Conservation (phyloP, 2,888 invertebrate species). For the Microchrysa polita region DNA sequence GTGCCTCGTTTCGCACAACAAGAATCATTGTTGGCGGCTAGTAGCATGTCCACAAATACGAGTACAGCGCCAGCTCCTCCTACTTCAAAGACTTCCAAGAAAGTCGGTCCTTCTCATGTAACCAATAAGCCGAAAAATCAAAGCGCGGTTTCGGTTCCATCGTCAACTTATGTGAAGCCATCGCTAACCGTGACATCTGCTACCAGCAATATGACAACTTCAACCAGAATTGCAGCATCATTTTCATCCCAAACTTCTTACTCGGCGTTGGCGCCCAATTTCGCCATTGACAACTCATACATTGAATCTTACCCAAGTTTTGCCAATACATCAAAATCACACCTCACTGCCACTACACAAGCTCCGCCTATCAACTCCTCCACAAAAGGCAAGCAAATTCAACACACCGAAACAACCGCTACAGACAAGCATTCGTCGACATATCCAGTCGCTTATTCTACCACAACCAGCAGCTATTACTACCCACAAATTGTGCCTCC, state of each 20-base stretch:
- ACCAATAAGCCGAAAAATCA: too few species aligned
- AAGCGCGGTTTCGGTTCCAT: too few species aligned
- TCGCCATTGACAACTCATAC: not conserved
- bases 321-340: not conserved
- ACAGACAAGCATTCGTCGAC: not conserved
- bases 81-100: too few species aligned
- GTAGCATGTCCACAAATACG: too few species aligned
- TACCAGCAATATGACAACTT: not conserved
- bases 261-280: not conserved
- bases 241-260: not conserved
- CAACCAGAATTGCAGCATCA: too few species aligned
- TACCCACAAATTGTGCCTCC: slow-evolving; percentile 3
- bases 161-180: too few species aligned
- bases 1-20: too few species aligned
- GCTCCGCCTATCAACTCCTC: not conserved
- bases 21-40: too few species aligned
- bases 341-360: not conserved
- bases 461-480: slow-evolving; percentile 15
- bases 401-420: not conserved
- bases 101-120: too few species aligned
- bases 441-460: not conserved
- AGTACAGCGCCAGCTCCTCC: too few species aligned
- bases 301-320: not conserved
- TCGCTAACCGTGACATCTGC: too few species aligned
- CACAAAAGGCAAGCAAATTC: not conserved